Evolutionary conservation across 2,113 vertebrate species (phyloP).

Genomic region (Vulpes lagopus): DNA sequence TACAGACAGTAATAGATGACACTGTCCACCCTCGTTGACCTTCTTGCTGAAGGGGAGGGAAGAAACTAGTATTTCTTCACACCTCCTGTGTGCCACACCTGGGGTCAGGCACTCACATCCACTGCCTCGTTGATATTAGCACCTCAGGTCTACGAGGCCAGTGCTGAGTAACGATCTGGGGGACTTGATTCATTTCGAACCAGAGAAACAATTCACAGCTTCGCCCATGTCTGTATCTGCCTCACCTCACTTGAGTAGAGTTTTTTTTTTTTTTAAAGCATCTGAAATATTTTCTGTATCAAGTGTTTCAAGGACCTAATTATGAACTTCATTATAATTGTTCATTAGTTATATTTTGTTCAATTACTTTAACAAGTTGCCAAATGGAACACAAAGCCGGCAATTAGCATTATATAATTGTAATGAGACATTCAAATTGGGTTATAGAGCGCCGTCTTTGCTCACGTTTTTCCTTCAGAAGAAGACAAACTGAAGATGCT

Average conservation of each 20-base stretch:
- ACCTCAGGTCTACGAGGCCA: background rate
- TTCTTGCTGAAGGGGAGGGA: background rate
- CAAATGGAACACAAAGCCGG: conserved; percentile 86
- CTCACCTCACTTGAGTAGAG: background rate
- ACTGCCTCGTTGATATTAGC: background rate
- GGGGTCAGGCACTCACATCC: background rate
- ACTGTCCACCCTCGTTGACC: background rate
- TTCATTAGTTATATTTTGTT: conserved; percentile 89
- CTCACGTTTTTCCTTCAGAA: conserved; percentile 22
- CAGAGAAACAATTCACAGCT: too few species aligned
- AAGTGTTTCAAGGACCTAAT: conserved; percentile 85
- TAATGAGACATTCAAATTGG: conserved; percentile 79
- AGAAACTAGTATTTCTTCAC: background rate
- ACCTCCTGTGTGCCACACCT: background rate
- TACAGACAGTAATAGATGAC: background rate
- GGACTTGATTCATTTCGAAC: background rate
- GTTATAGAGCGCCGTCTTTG: conserved; percentile 76
- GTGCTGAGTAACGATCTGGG: background rate
- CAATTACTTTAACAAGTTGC: conserved; percentile 89
- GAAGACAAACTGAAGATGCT: conserved; percentile 69
- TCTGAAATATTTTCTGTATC: conserved; percentile 84
- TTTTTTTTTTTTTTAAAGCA: conserved; percentile 74
- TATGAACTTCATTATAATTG: conserved; percentile 90
- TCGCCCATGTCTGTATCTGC: background rate
- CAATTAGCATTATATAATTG: conserved; percentile 86